Percentiles rank a stretch among this genome's conserved stretches.
These are phyloP conservation scores for Neodon shergylaensis DNA, from an alignment of 2,113 vertebrate species.

Conservation along the genomic window DNA sequence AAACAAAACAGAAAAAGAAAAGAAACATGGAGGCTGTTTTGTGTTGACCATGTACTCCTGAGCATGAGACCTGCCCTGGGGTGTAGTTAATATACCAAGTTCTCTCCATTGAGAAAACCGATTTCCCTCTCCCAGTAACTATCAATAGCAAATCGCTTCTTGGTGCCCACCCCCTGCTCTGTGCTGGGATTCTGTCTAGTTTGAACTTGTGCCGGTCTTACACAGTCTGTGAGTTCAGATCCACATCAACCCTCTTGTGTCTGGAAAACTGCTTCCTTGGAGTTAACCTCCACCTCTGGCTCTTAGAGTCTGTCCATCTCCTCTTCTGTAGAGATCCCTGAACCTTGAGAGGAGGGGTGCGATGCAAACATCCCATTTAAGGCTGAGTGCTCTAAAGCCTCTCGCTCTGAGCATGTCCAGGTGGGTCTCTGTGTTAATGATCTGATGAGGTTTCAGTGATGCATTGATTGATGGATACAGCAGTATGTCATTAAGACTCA, in stretches of 20 bases:
- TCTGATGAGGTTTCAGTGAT: background rate
- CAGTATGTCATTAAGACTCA: background rate
- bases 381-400: background rate
- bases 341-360: background rate
- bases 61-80: background rate
- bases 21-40: background rate
- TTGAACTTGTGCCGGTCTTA: background rate
- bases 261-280: background rate
- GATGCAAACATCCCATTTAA: background rate
- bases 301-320: background rate
- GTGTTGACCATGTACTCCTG: background rate
- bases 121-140: background rate
- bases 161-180: background rate
- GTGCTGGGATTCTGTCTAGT: background rate
- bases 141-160: background rate
- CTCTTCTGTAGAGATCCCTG: background rate
- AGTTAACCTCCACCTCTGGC: background rate
- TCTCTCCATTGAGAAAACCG: background rate
- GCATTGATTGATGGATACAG: background rate
- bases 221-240: background rate
- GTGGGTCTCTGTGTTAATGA: background rate
- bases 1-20: background rate
- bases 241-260: background rate
- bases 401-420: background rate
- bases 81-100: background rate